A percentile compares a stretch with the other conserved stretches of the same genome.
These are phyloP conservation scores for Myotis davidii DNA, from an alignment of 2,113 vertebrate species.

Conservation along the genomic window DNA sequence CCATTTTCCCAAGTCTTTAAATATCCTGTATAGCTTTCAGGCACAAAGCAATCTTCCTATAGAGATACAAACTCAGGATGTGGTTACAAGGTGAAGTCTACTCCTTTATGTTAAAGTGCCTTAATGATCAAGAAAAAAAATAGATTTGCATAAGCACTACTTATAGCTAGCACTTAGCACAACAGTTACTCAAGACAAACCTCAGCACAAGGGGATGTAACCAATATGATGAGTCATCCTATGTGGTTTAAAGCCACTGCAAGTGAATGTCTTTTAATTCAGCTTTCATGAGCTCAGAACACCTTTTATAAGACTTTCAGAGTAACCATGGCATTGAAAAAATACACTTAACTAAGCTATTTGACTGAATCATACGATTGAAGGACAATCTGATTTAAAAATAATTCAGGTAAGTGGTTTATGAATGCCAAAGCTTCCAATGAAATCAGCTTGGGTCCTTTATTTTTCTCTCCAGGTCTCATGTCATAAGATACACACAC, in stretches of 20 bases:
- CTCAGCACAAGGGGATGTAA: slow-evolving; percentile 41
- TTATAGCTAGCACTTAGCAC: slow-evolving; percentile 72
- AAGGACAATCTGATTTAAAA: slow-evolving; percentile 46
- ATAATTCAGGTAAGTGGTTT: slow-evolving; percentile 2
- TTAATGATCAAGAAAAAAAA: slow-evolving; percentile 66
- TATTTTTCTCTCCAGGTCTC: not conserved
- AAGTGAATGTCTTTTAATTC: slow-evolving; percentile 62
- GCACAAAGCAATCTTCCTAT: slow-evolving; percentile 51
- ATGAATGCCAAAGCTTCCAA: not conserved
- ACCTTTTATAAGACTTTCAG: slow-evolving; percentile 33
- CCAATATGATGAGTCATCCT: slow-evolving; percentile 50
- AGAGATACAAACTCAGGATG: slow-evolving; percentile 65
- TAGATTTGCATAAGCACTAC: slow-evolving; percentile 58
- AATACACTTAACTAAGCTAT: slow-evolving; percentile 38
- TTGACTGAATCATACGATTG: slow-evolving; percentile 37
- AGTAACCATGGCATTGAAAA: slow-evolving; percentile 46
- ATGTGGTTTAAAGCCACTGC: slow-evolving; percentile 32
- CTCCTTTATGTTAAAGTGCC: slow-evolving; percentile 58
- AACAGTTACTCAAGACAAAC: slow-evolving; percentile 49
- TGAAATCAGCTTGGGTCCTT: slow-evolving; percentile 31
- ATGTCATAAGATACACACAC: not conserved
- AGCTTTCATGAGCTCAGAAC: not conserved
- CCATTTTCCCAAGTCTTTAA: slow-evolving; percentile 62
- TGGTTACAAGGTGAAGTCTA: slow-evolving; percentile 54
- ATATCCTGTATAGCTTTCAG: slow-evolving; percentile 59